A percentile compares a stretch with the other conserved stretches of the same genome.
Conservation (phyloP, 2,888 invertebrate species). For the Tipula vernalis region DNA sequence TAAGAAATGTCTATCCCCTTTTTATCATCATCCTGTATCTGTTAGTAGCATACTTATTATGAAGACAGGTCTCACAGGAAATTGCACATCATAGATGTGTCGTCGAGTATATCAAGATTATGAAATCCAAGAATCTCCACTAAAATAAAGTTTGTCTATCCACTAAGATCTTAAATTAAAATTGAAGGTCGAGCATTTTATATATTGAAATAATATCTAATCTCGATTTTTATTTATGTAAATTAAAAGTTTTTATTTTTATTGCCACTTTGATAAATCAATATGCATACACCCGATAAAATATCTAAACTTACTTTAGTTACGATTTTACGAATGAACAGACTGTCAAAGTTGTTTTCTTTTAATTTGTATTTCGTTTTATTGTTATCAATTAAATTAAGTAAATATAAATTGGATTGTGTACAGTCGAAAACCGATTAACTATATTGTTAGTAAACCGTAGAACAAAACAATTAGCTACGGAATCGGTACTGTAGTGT, state of each 20-base stretch:
- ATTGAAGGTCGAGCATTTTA: background rate
- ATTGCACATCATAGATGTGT: background rate
- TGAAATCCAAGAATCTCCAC: background rate
- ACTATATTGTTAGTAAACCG: background rate
- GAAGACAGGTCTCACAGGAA: background rate
- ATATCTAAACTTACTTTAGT: background rate
- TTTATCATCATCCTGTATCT: background rate
- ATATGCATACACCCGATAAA: background rate
- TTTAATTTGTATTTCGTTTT: background rate
- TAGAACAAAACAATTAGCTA: background rate
- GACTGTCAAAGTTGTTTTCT: background rate
- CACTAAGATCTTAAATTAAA: background rate
- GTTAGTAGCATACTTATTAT: background rate
- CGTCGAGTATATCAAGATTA: background rate
- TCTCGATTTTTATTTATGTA: background rate
- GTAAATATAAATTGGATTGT: background rate
- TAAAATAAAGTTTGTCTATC: background rate
- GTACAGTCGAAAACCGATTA: background rate
- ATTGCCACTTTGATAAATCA: background rate
- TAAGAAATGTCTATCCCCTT: background rate
- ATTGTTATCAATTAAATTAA: background rate
- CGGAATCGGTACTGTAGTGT: background rate
- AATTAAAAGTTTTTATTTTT: background rate
- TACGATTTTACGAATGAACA: background rate
- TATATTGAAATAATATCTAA: background rate